Evolutionary conservation across 1,140 invertebrate species (phyloP), one percentile per base, ranked within the genome.

Genomic region (Acyrthosiphon pisum): DNA sequence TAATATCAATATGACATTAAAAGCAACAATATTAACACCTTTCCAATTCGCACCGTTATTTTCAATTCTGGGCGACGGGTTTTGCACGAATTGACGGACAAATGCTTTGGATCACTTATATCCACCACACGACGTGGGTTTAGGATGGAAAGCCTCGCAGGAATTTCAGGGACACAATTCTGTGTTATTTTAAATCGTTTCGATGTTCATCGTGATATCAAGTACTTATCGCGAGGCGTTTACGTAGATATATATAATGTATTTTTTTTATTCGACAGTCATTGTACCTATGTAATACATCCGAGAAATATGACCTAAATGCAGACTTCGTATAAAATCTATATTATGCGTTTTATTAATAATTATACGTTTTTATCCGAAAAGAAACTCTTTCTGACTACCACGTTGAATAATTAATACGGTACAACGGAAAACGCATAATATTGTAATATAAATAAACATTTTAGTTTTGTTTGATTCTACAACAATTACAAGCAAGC

Each of bases 401-500:
- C 22, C 48, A 14, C 3, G 3, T 76, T 76, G 14, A 76, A 76
- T 76, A 76, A 76, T 76, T n/a, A 76, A 76, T 76, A 18, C 60
- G 6, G n/a, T 18, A n/a, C n/a, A 76, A 76, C 60, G 14, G 30
- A 76, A n/a, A 68, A 76, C 14, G 30, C 60, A 76, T 76, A 76
- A 76, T 35, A n/a, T 76, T 76, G 60, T n/a, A n/a, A 76, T 22
- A 83, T 84, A 84, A 84, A 84, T 84, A 44, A 84, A 84, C 83
- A 84, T 41, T 44, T 84, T 41, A 23, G 44, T 4, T 44, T 84
- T 44, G 86, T 35, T 88, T 50, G 35, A 50, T 88, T 46, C n/a
- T 20, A 50, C 30, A 88, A 88, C 46, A 50, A 50, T 88, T 88
- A n/a, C 46, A 6, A 9, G 18, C 8, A 50, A 30, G 22, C 26